Percentiles rank a stretch among this genome's conserved stretches.
These are phyloP conservation scores for Cephus nigrinus DNA, from an alignment of 2,888 invertebrate species.

Conservation along the genomic window DNA sequence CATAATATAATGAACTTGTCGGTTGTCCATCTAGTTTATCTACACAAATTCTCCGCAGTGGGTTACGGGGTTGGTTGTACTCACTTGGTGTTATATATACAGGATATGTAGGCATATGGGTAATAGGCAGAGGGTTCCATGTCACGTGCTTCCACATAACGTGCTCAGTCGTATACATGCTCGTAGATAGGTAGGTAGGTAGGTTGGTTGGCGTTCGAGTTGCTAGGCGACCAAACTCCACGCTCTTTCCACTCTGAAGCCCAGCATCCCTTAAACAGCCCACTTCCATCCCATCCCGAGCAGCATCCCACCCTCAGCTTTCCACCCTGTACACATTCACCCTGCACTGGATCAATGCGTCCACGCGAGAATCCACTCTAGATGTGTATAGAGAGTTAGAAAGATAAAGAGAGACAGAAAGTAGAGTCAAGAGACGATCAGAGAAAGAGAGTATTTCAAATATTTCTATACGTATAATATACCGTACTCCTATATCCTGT, in stretches of 20 bases:
- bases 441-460: too few species aligned
- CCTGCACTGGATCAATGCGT: conserved; percentile 43
- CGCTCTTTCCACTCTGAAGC: conserved; percentile 33
- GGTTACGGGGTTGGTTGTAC: conserved; percentile 4
- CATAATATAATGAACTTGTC: too few species aligned
- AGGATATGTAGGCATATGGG: neutral
- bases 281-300: conserved; percentile 25
- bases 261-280: conserved; percentile 39
- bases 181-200: conserved; percentile 7
- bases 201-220: conserved; percentile 31
- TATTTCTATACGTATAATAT: too few species aligned
- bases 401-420: conserved; percentile 9
- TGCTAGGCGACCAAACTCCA: conserved; percentile 36
- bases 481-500: neutral
- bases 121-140: neutral
- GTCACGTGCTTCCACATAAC: too few species aligned
- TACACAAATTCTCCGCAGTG: neutral
- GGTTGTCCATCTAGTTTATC: too few species aligned
- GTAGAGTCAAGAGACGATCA: neutral
- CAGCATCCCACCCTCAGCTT: conserved; percentile 13
- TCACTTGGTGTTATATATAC: neutral
- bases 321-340: conserved; percentile 25
- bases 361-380: conserved; percentile 29
- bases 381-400: conserved; percentile 16
- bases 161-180: too few species aligned